These are phyloP conservation scores for Sceloporus tristichus DNA, from an alignment of 2,113 vertebrate genomes.

Conservation along the genomic window DNA sequence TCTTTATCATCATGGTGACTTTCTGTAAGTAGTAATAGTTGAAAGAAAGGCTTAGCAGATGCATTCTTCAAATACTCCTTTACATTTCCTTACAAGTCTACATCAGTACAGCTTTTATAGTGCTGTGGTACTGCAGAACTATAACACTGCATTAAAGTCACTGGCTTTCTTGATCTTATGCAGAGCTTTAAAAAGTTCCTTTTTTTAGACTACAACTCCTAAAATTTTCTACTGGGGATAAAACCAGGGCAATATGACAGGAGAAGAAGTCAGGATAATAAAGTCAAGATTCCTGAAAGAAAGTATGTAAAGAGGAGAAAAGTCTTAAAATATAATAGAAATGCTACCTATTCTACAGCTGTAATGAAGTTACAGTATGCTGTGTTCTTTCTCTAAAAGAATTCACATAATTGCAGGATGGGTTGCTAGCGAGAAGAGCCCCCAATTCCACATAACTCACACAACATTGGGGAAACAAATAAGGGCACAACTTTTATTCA, in stretches of 20 bases:
- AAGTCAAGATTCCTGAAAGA: background rate
- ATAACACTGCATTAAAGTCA: background rate
- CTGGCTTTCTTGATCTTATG: background rate
- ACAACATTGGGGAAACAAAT: too few species aligned
- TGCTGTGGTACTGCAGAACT: too few species aligned
- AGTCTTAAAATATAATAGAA: background rate
- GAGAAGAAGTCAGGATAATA: background rate
- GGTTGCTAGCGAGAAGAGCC: too few species aligned
- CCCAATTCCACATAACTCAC: too few species aligned
- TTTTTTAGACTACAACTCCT: too few species aligned
- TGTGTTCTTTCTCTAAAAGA: background rate
- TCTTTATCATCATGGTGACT: constrained; percentile 64
- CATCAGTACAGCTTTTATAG: background rate
- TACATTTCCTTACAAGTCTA: constrained; percentile 26
- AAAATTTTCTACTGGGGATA: too few species aligned
- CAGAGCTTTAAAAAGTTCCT: background rate
- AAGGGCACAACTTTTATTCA: too few species aligned
- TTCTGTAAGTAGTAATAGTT: constrained; percentile 60
- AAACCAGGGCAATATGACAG: background rate
- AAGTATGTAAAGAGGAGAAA: background rate
- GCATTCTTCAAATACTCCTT: constrained; percentile 54
- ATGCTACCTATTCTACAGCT: background rate
- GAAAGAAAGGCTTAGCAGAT: constrained; percentile 52
- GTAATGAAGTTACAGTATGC: background rate
- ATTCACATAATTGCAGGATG: background rate